Conservation (phyloP, 2,888 invertebrate species). For the Lasioglossum oenotherae region DNA sequence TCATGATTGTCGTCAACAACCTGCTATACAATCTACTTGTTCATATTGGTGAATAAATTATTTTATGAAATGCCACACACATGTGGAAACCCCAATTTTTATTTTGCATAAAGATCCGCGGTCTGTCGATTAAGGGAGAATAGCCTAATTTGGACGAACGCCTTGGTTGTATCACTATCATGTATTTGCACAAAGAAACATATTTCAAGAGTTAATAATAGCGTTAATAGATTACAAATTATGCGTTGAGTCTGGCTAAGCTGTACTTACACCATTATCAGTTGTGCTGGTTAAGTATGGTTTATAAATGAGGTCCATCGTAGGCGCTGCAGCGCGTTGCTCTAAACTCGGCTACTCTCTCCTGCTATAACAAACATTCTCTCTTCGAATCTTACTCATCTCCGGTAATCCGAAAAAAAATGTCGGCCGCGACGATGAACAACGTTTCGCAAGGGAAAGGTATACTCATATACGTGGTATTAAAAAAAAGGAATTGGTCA, state of each 20-base stretch:
- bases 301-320: background rate
- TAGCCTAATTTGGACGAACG: too few species aligned
- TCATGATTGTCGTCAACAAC: conserved; percentile 45
- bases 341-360: too few species aligned
- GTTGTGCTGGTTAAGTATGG: too few species aligned
- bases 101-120: too few species aligned
- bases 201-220: background rate
- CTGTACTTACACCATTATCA: background rate
- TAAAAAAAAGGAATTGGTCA: conserved; percentile 68
- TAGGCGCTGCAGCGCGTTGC: too few species aligned
- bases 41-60: conserved; percentile 79
- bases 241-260: background rate
- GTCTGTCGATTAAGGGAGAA: too few species aligned
- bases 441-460: background rate
- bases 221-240: background rate
- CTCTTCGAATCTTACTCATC: background rate
- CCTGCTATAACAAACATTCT: background rate
- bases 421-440: background rate
- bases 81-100: background rate
- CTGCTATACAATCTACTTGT: conserved; percentile 74
- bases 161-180: too few species aligned
- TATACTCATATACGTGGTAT: conserved; percentile 15
- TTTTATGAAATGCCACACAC: conserved; percentile 71
- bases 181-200: too few species aligned
- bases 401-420: background rate